phyloP scores from a whole-genome alignment of 2,888 invertebrate genomes.

The Abrostola tripartita region DNA sequence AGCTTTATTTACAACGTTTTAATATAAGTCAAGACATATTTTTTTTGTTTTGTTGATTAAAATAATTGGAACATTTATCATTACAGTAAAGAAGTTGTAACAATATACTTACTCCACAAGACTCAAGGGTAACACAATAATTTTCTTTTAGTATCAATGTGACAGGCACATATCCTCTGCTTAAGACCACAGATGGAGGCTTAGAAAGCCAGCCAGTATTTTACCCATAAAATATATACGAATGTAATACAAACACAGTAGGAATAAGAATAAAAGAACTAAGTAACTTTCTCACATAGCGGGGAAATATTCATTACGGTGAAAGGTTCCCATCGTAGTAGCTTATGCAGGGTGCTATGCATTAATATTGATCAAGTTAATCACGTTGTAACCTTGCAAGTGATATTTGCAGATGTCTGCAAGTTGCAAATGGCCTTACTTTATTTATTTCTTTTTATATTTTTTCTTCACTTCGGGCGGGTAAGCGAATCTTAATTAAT shows the following conservation, averaged over 20 bases:
- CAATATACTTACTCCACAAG: constrained; percentile 10
- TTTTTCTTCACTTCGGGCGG: constrained; percentile 29
- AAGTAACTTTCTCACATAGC: constrained; percentile 58
- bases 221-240: constrained; percentile 35
- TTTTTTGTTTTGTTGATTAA: background rate
- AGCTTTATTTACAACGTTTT: background rate
- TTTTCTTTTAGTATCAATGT: constrained; percentile 31
- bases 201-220: constrained; percentile 43
- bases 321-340: constrained; percentile 69
- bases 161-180: constrained; percentile 30
- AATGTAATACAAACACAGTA: constrained; percentile 42
- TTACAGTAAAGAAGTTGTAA: constrained; percentile 8
- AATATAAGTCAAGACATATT: background rate
- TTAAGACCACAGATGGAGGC: constrained; percentile 28
- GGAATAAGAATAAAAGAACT: constrained; percentile 61
- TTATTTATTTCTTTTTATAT: constrained; percentile 46
- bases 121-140: constrained; percentile 13
- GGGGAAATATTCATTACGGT: constrained; percentile 72
- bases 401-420: constrained; percentile 59
- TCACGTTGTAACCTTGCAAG: constrained; percentile 59
- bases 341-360: constrained; percentile 64
- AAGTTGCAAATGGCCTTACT: no score
- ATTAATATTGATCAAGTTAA: constrained; percentile 69
- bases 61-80: background rate
- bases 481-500: constrained; percentile 38